These are phyloP conservation scores for Tenualosa thibaudeaui DNA, from an alignment of 2,797 vertebrate genomes.

Conservation along the genomic window DNA sequence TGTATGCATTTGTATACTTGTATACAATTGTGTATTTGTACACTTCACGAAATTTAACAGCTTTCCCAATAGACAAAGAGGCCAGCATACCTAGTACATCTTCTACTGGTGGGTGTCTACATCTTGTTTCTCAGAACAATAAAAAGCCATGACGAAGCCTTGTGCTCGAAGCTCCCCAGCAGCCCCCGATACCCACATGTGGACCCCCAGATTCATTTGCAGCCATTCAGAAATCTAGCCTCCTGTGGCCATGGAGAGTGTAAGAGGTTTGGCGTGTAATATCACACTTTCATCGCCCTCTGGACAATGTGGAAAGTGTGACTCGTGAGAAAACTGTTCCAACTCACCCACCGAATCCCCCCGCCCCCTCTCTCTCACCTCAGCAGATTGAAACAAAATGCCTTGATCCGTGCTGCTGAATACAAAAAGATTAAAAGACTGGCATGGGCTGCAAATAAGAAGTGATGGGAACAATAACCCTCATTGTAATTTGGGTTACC, in stretches of 20 bases:
- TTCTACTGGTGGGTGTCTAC: background rate
- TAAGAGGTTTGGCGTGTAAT: background rate
- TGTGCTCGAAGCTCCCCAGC: background rate
- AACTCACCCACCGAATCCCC: background rate
- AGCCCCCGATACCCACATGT: background rate
- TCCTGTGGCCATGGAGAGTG: background rate
- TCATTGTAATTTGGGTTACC: background rate
- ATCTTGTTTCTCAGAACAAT: background rate
- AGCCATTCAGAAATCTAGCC: slow-evolving; percentile 18
- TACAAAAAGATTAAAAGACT: background rate
- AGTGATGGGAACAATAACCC: slow-evolving; percentile 4
- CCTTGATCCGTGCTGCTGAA: background rate
- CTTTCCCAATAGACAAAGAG: too few relatives aligned
- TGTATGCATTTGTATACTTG: too few relatives aligned
- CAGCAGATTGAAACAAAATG: slow-evolving; percentile 11
- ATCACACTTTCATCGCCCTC: slow-evolving; percentile 14
- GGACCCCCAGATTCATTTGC: background rate
- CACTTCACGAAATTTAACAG: too few relatives aligned
- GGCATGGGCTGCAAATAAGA: background rate
- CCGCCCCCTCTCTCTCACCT: background rate
- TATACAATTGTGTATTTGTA: too few relatives aligned
- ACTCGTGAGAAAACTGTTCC: slow-evolving; percentile 8
- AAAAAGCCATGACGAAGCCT: background rate
- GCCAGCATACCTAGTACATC: too few relatives aligned
- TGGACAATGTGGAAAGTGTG: slow-evolving; percentile 23